These are phyloP conservation scores for Bilobella aurantiaca DNA, from an alignment of 1,140 invertebrate genomes.

Conservation along the genomic window DNA sequence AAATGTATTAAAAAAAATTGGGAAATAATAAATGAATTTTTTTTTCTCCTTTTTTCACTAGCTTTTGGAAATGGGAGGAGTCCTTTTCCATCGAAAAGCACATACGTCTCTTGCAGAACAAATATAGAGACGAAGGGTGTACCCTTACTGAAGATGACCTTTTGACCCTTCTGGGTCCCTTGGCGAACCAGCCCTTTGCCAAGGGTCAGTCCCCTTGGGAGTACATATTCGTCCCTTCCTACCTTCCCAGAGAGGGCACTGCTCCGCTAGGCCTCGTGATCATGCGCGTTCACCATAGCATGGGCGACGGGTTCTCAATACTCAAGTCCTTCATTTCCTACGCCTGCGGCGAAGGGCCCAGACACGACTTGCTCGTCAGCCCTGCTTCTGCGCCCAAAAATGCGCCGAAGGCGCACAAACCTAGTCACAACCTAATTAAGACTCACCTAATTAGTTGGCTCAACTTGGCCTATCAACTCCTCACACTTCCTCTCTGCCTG, in stretches of 20 bases:
- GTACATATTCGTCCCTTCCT: neutral
- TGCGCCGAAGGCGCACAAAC: neutral
- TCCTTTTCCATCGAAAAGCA: conserved; percentile 18
- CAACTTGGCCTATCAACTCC: neutral
- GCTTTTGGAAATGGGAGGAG: conserved; percentile 20
- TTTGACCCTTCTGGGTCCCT: neutral
- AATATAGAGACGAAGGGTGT: neutral
- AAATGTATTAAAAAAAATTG: neutral
- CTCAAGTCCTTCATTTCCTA: conserved; percentile 21
- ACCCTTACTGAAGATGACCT: conserved; percentile 3
- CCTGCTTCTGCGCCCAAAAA: neutral
- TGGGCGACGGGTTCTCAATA: conserved; percentile 27
- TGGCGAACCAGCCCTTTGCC: neutral
- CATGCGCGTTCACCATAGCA: conserved; percentile 22
- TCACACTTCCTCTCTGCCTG: neutral
- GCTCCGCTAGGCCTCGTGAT: neutral
- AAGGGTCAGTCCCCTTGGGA: neutral
- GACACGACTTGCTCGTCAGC: neutral
- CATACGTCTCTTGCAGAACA: neutral
- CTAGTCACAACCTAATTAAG: neutral
- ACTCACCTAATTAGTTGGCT: neutral
- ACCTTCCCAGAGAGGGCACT: neutral
- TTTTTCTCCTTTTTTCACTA: neutral
- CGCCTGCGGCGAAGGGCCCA: conserved; percentile 20
- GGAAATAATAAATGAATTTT: neutral